Evolutionary conservation across 2,113 vertebrate genomes (phyloP), one percentile per base, ranked within the genome.

Genomic region (Athene cunicularia): DNA sequence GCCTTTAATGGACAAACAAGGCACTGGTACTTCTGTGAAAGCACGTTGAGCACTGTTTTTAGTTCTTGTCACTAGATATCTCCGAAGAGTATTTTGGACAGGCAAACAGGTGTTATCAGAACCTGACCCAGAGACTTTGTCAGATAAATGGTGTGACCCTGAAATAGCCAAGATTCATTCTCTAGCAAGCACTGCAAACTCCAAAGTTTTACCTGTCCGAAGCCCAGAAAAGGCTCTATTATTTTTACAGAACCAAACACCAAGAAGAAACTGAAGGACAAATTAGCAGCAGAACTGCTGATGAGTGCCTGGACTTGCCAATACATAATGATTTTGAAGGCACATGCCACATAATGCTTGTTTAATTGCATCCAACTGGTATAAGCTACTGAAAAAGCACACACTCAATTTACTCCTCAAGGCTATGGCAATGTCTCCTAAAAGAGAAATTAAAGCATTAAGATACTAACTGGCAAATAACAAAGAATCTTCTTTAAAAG

Each of bases 141-240:
- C 30, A 26, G 11, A 71, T 22, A 60, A 62, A 62, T 0, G 0
- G 13, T 15, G 28, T 12, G 37, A 60, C 27, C 23, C 50, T 39
- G 23, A n/a, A 71, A 37, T 17, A 86, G 32, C 47, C 27, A 37
- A 63, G 52, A 90, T n/a, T 11, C 37, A 22, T 50, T 21, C 56
- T 24, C 24, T 5, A 75, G 62, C 32, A 84, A 71, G 52, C 56
- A 35, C 41, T 33, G 41, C 52, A 37, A 79, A n/a, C 55, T 74
- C 75, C 14, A 1, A 45, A 70, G 32, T 24, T 63, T n/a, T 20
- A 52, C 3, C 35, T 3, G 6, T 18, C 28, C 64, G 60, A 79
- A 75, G 64, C 35, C 56, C 80, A 86, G 60, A 50, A 80, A 73
- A 80, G 18, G 50, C 28, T 77, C 66, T 18, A 27, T 14, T 9